phyloP scores from a whole-genome alignment of 1,140 invertebrate species.

The Phocides pigmalion region DNA sequence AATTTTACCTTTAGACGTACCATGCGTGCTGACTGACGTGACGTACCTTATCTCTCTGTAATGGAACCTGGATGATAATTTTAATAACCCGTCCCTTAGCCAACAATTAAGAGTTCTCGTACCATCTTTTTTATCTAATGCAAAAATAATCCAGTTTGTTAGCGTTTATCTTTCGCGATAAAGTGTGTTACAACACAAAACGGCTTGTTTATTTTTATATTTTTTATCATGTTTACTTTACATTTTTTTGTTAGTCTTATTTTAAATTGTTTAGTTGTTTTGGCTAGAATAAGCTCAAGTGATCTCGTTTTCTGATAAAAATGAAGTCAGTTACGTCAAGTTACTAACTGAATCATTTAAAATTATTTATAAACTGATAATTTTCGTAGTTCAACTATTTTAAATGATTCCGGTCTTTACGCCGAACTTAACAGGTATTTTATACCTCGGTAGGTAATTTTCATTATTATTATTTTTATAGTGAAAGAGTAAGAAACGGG shows the following conservation, averaged over 20 bases:
- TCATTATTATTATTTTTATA: too few species aligned
- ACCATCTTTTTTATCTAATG: not conserved
- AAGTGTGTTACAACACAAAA: not conserved
- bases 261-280: too few species aligned
- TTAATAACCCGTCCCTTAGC: constrained; percentile 25
- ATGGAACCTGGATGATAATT: constrained; percentile 35
- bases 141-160: constrained; percentile 1
- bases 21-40: constrained; percentile 23
- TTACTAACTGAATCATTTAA: too few species aligned
- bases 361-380: too few species aligned
- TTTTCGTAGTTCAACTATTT: too few species aligned
- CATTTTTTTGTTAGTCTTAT: not conserved
- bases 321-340: too few species aligned
- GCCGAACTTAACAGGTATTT: too few species aligned
- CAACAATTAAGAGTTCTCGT: constrained; percentile 6
- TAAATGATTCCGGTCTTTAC: too few species aligned
- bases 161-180: not conserved
- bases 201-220: not conserved
- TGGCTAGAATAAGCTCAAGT: too few species aligned
- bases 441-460: too few species aligned
- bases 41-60: constrained; percentile 34
- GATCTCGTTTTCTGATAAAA: too few species aligned
- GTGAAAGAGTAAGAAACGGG: too few species aligned
- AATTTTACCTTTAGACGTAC: constrained; percentile 23
- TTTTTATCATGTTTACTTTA: not conserved